Evolutionary conservation across 2,113 vertebrate species (phyloP).

Genomic region (Brevimyrus niger): DNA sequence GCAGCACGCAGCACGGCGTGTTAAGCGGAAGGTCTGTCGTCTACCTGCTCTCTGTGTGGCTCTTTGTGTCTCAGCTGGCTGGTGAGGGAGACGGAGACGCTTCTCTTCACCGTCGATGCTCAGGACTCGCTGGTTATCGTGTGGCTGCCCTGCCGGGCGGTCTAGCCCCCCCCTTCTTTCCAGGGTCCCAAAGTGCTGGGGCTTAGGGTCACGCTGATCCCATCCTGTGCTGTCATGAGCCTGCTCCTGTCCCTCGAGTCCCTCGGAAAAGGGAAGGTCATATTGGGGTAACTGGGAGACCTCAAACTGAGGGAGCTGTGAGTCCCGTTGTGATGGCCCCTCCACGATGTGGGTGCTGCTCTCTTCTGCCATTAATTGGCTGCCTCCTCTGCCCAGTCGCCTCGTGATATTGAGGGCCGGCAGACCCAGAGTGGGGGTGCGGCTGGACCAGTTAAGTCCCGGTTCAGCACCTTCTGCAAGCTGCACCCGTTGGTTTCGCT

Average conservation of each 20-base stretch:
- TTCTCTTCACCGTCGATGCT: slow-evolving; percentile 55
- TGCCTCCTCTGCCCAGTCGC: slow-evolving; percentile 42
- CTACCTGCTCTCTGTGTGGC: slow-evolving; percentile 54
- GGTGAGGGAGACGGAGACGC: slow-evolving; percentile 33
- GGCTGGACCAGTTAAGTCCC: slow-evolving; percentile 31
- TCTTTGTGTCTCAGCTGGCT: slow-evolving; percentile 29
- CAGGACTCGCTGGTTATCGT: slow-evolving; percentile 40
- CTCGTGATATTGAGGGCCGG: not conserved
- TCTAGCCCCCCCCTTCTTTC: not conserved
- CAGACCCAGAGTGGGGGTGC: slow-evolving; percentile 27
- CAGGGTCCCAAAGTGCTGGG: not conserved
- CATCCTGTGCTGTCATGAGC: not conserved
- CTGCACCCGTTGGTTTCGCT: slow-evolving; percentile 56
- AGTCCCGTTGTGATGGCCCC: not conserved
- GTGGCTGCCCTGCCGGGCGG: not conserved
- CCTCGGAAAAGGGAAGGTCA: not conserved
- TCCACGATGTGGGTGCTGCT: not conserved
- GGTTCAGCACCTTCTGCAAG: slow-evolving; percentile 40
- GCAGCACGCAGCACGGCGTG: not conserved
- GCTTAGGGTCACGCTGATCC: not conserved
- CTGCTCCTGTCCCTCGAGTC: not conserved
- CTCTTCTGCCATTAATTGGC: not conserved
- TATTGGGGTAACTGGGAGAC: not conserved
- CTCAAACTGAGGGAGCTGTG: not conserved
- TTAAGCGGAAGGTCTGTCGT: not conserved